Evolutionary conservation across 2,888 invertebrate genomes (phyloP).

Genomic region (Tribolium freemani): DNA sequence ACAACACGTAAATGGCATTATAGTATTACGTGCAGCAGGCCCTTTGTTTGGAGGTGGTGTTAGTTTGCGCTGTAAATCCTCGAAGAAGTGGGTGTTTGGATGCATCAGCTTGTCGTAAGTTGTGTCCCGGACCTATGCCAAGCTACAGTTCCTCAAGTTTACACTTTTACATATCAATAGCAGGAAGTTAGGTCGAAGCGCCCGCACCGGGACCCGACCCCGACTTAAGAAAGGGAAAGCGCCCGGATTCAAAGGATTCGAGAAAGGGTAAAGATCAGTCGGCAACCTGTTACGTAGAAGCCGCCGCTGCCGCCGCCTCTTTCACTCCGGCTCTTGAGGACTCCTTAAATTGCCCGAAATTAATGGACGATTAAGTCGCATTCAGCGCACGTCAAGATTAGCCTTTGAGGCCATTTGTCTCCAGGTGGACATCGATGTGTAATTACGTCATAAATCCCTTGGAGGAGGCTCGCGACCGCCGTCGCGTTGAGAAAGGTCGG

Average conservation of each 20-base stretch:
- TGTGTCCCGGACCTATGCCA: constrained; percentile 68
- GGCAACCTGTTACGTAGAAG: constrained; percentile 57
- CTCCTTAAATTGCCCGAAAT: constrained; percentile 51
- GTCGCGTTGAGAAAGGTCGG: constrained; percentile 55
- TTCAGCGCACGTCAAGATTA: constrained; percentile 46
- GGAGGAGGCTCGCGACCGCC: constrained; percentile 36
- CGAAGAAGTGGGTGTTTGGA: constrained; percentile 21
- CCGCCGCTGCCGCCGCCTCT: constrained; percentile 17
- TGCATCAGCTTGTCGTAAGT: constrained; percentile 55
- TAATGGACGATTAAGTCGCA: constrained; percentile 55
- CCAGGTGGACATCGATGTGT: neutral
- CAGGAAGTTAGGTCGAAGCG: constrained; percentile 54
- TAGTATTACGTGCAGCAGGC: too few relatives aligned
- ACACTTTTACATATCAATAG: constrained; percentile 61
- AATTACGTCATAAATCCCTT: constrained; percentile 40
- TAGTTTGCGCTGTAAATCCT: constrained; percentile 7
- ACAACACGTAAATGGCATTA: too few relatives aligned
- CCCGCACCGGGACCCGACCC: constrained; percentile 52
- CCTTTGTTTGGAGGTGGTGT: too few relatives aligned
- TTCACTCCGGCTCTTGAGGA: constrained; percentile 31
- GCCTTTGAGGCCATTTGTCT: constrained; percentile 37
- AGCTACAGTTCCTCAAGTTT: constrained; percentile 59
- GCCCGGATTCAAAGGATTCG: constrained; percentile 59
- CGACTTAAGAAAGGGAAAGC: constrained; percentile 60
- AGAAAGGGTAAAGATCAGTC: constrained; percentile 60